Percentiles rank a stretch among this genome's conserved stretches.
Conservation (phyloP, 2,113 vertebrate species). For the Arenaria interpres region DNA sequence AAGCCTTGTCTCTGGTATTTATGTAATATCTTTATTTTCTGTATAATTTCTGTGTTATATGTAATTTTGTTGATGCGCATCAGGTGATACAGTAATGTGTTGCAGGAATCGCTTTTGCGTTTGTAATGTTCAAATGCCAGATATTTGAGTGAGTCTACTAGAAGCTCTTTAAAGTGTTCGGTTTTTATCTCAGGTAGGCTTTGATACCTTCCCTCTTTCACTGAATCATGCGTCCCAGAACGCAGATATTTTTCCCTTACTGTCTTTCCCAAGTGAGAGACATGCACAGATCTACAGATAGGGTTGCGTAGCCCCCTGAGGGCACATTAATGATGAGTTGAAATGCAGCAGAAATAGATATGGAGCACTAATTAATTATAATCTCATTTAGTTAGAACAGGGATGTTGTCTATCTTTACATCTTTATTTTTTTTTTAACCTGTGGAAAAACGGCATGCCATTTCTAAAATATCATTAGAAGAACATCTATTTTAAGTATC, state of each 20-base stretch:
- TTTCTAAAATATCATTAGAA: background rate
- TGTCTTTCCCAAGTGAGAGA: background rate
- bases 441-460: background rate
- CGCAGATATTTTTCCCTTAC: background rate
- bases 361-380: background rate
- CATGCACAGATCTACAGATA: background rate
- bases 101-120: background rate
- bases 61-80: background rate
- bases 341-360: background rate
- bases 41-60: background rate
- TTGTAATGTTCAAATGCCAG: background rate
- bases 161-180: background rate
- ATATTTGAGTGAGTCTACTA: background rate
- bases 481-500: background rate
- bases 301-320: fast-evolving
- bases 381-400: background rate
- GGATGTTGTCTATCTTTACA: background rate
- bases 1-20: background rate
- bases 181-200: background rate
- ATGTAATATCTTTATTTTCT: background rate
- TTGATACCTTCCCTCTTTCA: background rate
- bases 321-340: background rate
- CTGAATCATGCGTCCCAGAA: background rate
- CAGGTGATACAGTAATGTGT: fast-evolving
- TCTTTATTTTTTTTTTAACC: background rate